Percentiles rank a stretch among this genome's conserved stretches.
These are phyloP conservation scores for Chrysolina americana DNA, from an alignment of 2,888 invertebrate genomes.

Conservation along the genomic window DNA sequence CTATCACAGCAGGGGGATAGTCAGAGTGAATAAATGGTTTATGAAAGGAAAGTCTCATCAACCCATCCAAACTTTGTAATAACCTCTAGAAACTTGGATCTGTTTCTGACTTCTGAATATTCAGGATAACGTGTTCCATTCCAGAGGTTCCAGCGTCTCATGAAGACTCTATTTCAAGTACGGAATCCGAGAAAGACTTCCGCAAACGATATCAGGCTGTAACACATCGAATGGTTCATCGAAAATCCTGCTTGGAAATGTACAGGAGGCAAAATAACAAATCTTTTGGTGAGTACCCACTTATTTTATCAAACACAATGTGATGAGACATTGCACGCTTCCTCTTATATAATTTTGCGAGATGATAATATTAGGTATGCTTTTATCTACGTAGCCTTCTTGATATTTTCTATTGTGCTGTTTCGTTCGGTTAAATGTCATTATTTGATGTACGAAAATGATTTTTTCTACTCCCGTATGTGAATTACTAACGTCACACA, in stretches of 20 bases:
- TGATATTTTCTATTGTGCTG: not conserved
- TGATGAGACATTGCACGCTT: not conserved
- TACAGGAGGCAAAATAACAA: constrained; percentile 87
- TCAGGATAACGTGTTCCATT: constrained; percentile 14
- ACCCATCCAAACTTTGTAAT: not conserved
- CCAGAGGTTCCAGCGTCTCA: constrained; percentile 66
- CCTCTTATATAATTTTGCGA: constrained; percentile 6
- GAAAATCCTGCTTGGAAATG: constrained; percentile 92
- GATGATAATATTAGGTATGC: not conserved
- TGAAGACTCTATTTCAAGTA: constrained; percentile 73
- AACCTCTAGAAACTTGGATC: not conserved
- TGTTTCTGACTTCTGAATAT: no score
- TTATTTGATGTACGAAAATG: no score
- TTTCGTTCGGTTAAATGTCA: no score
- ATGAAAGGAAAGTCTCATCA: no score
- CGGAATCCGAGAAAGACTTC: constrained; percentile 90
- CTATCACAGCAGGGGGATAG: no score
- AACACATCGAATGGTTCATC: constrained; percentile 90
- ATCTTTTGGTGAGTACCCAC: constrained; percentile 81
- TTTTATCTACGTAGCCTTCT: not conserved
- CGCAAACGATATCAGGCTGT: constrained; percentile 88
- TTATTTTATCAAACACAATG: constrained; percentile 1
- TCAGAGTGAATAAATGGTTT: no score
- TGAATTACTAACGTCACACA: no score
- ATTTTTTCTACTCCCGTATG: no score